Evolutionary conservation across 1,140 invertebrate species (phyloP), one percentile per base, ranked within the genome.

Genomic region (Procambarus virginalis): DNA sequence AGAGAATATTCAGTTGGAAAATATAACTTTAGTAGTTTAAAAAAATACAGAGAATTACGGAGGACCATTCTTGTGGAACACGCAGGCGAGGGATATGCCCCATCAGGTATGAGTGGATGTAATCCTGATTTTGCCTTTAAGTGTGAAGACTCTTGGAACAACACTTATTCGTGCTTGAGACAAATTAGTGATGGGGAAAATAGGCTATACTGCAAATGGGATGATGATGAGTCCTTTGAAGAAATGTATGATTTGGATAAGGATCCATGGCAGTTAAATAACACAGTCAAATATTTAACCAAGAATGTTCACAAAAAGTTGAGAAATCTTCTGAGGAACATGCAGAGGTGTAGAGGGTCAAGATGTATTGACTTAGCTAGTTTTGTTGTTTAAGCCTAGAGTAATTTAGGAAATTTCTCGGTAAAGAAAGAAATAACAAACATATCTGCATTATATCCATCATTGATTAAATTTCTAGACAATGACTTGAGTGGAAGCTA

Each of bases 141-240:
- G 93, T 98, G 97, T 93, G 96, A 97, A 94, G 97, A 98, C 93
- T 93, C 96, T 0, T 95, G 93, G 92, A 98, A 98, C 93, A 98
- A 98, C 93, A 98, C 97, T 0, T 98, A 96, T 92, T 94, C 94
- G 0, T 98, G 98, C 93, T 91, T 98, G 5, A 93, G 97, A 79
- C 95, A 95, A 86, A 92, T 97, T 49, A 93, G 94, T 2, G 90
- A 95, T 68, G 46, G 93, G 2, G 92, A 93, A 64, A 95, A 97
- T 93, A 95, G 95, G 90, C 95, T 97, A 90, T 97, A 96, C 92
- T 98, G 97, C 93, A 92, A 95, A 87, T 97, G 98, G 93, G 93
- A 94, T 49, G 97, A 98, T 93, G 91, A 95, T 73, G 94, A 97
- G 94, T 93, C 95, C 92, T 97, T 96, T 93, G 94, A 95, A 4